Conservation (phyloP, 2,113 vertebrate genomes). For the Eulemur macaco region DNA sequence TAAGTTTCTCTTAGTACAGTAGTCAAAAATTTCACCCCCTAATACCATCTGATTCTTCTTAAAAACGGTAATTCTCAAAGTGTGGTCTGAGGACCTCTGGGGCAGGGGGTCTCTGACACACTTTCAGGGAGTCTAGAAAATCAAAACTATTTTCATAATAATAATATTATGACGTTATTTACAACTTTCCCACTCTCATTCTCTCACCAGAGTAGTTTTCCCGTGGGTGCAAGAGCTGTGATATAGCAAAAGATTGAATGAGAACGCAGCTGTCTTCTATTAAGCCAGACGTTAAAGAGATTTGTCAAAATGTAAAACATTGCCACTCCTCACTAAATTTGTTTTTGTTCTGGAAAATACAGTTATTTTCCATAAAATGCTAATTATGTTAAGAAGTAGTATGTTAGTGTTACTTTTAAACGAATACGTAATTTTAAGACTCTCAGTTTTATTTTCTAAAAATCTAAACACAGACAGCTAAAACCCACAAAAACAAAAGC, state of each 20-base stretch:
- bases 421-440: neutral
- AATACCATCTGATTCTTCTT: neutral
- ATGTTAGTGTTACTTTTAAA: neutral
- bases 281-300: neutral
- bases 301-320: neutral
- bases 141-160: neutral
- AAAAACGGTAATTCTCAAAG: neutral
- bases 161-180: neutral
- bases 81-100: neutral
- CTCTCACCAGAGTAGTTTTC: neutral
- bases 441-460: neutral
- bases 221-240: neutral
- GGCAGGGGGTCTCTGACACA: neutral
- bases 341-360: neutral
- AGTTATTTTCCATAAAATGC: neutral
- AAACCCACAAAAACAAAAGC: neutral
- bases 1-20: neutral
- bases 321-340: neutral
- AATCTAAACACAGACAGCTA: neutral
- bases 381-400: neutral
- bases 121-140: neutral
- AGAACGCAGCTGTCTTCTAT: neutral
- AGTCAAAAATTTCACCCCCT: neutral
- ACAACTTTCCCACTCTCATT: neutral
- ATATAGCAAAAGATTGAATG: neutral